Percentiles rank a stretch among this genome's conserved stretches.
Evolutionary conservation across 2,888 invertebrate genomes (phyloP).

Genomic region (Aspidapion aeneum): DNA sequence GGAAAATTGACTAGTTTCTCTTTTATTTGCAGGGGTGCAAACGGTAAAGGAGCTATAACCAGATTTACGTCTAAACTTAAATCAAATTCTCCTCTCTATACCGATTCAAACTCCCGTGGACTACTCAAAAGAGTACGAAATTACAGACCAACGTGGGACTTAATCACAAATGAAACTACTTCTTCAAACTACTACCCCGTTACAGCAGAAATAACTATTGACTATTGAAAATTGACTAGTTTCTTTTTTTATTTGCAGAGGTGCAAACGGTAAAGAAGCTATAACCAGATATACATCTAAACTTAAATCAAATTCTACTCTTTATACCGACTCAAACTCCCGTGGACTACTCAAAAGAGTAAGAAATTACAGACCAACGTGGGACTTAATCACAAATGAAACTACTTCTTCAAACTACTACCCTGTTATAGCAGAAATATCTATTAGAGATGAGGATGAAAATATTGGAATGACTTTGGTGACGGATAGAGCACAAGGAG

Average conservation of each 20-base stretch:
- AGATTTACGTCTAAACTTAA: conserved; percentile 63
- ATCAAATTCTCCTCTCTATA: conserved; percentile 64
- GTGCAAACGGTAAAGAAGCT: conserved; percentile 76
- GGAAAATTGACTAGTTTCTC: too few species aligned
- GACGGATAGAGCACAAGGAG: conserved; percentile 63
- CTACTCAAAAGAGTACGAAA: conserved; percentile 58
- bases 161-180: conserved; percentile 51
- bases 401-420: conserved; percentile 68
- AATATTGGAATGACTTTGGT: conserved; percentile 52
- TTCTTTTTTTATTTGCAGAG: too few species aligned
- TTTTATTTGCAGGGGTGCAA: conserved; percentile 55
- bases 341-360: conserved; percentile 62
- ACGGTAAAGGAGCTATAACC: conserved; percentile 82
- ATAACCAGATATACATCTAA: conserved; percentile 67
- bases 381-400: conserved; percentile 52
- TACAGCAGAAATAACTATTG: conserved; percentile 60
- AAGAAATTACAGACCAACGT: conserved; percentile 62
- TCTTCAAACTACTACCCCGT: conserved; percentile 75
- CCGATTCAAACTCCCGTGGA: conserved; percentile 75
- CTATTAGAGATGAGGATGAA: conserved; percentile 49
- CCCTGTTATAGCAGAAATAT: conserved; percentile 67
- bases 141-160: conserved; percentile 64
- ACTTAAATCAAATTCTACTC: conserved; percentile 59
- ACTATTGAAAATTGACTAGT: too few species aligned
- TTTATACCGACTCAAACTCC: conserved; percentile 78